Evolutionary conservation across 64 coral and sea anemone genomes (phyloP), one percentile per base, ranked within the genome.

Genomic region (Dendrophyllia cribrosa): DNA sequence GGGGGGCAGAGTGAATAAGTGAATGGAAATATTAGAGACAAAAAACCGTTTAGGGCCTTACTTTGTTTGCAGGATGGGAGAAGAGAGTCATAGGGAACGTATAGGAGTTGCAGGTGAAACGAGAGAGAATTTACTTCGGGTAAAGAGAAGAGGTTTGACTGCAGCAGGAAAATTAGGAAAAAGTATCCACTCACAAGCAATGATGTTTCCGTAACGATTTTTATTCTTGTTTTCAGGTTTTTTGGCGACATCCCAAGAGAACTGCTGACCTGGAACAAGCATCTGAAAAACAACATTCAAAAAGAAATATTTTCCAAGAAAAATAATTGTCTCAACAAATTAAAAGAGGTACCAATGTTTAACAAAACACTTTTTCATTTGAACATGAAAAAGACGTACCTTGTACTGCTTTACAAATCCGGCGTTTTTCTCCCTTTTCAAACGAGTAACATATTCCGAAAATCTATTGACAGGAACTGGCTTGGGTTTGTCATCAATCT

Each of bases 191-290:
- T 95, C 58, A 92, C 94, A 95, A 8, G 94, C 56, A 66, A 92
- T 82, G 24, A 95, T 91, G 78, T 95, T 95, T 53, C 82, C 94
- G 64, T 95, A 95, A 66, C 94, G 89, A 58, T 95, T 95, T 23
- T 76, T 91, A 59, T 72, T 87, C 67, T 91, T 95, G 76, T 95
- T 95, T 2, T 21, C 70, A 20, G 92, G 92, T 45, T 89, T 92
- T 66, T 88, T 78, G 15, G 89, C 94, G 26, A 83, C 70, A 16
- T 77, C 75, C 89, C 91, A 93, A 14, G 91, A 16, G 55, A 81
- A 88, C 20, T 88, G 91, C 52, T 88, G 63, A 19, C 86, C 52
- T 60, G 68, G 49, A 5, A 52, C 23, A 51, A 93, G 86, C 0
- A 58, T 70, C 91, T 93, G 43, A 5, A 3, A n/a, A n/a, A n/a